Evolutionary conservation across 2,888 invertebrate species (phyloP), one percentile per base, ranked within the genome.

Genomic region (Hydrotaea cyrtoneurina): DNA sequence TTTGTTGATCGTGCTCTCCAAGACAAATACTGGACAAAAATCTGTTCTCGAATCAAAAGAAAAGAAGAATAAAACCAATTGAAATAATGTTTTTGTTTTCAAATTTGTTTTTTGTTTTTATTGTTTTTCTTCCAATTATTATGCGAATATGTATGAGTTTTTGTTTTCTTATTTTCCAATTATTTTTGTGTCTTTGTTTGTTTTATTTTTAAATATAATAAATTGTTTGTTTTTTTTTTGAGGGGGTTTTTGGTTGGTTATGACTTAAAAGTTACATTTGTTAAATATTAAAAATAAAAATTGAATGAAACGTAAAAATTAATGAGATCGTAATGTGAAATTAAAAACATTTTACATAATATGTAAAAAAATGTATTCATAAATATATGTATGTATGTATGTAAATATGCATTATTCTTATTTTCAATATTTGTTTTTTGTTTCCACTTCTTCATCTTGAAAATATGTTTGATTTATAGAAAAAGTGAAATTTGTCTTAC

Each of bases 101-200:
- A 72, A 69, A 36, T 53, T n/a, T n/a, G n/a, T n/a, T n/a, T n/a
- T n/a, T n/a, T 66, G 72, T 73, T 64, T 66, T 81, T 81, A 53
- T 85, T 77, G 50, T 75, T 76, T 21, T 62, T 39, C n/a, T 73
- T 74, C 86, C 86, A 86, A 86, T 89, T 86, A 87, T 82, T 88
- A 88, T 88, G 86, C 57, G 87, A 88, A 89, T 87, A 89, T 87
- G 86, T 86, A 79, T 87, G 71, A 73, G 69, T 77, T 73, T 72
- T 72, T 82, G 21, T 80, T 74, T 74, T 39, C 36, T 62, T 62
- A 87, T 86, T 84, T 86, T 78, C 86, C 77, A 82, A 82, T 82
- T 81, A 53, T 79, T 82, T 31, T 85, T 83, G 73, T 82, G 82
- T 83, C 43, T 82, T 31, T 84, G 50, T 31, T 72, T 64, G 57